Base-by-base conservation (phyloP, 1,140 invertebrate species). In the Heterodera schachtii region DNA sequence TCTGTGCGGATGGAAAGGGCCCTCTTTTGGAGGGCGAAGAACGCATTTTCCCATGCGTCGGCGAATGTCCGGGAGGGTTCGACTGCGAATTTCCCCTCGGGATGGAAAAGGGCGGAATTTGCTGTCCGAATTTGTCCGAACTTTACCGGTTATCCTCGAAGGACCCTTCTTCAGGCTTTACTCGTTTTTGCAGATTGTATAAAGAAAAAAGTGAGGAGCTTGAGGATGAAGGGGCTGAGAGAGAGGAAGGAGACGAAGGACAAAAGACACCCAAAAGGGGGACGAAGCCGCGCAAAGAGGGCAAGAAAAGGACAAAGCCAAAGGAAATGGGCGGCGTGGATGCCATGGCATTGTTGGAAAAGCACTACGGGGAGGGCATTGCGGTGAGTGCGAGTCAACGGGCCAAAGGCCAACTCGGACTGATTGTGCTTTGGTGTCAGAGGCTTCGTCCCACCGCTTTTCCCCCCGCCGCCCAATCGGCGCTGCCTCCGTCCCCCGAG, bases 1-100 rank as follows among this genome's bases (percentile, higher is more conserved):
- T 81, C n/a, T 84, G 83, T 69, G 60, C 81, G n/a, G 84, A 85
- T 41, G 84, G 84, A n/a, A 84, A 82, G 64, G 66, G 71, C 31
- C 84, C 84, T 16, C 57, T 85, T 69, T 46, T 85, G 4, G 84
- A 85, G 60, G 84, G 84, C 7, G 79, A 85, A 52, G 84, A 70
- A 43, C 47, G 75, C 21, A 9, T 82, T 3, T 85, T 85, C 47
- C 79, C 80, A 19, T 85, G 84, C 71, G 67, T 41, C 7, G 57
- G 75, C 64, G 74, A 81, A 43, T 85, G 84, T 52, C 84, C 84
- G 46, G 64, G 81, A n/a, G 84, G 83, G 4, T 85, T 85, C 41
- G 64, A 57, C 11, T 85, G 82, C 73, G 82, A 83, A 76, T 69
- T 82, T 11, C 73, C 64, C 31, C 47, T 31, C n/a, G 60, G 69